phyloP scores from a whole-genome alignment of 1,140 invertebrate genomes.

The Drosophila quadrilineata region DNA sequence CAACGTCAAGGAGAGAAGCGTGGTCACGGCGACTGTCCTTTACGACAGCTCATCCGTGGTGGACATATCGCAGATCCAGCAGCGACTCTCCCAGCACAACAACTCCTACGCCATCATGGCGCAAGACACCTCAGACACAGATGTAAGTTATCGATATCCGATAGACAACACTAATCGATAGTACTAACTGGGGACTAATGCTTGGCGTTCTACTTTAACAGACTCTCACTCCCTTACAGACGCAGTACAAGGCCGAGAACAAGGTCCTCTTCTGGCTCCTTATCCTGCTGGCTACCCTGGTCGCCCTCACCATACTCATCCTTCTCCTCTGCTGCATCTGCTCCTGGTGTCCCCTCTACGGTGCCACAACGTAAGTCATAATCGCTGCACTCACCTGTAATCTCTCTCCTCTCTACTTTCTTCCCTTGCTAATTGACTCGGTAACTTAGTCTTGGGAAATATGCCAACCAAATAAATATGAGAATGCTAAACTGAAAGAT shows the following conservation, averaged over 20 bases:
- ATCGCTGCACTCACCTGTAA: not conserved
- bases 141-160: constrained; percentile 52
- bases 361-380: constrained; percentile 85
- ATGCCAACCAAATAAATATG: constrained; percentile 7
- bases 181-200: not conserved
- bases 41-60: constrained; percentile 86
- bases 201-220: constrained; percentile 38
- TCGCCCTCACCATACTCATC: constrained; percentile 87
- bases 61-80: constrained; percentile 86
- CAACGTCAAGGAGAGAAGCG: constrained; percentile 84
- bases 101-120: constrained; percentile 80
- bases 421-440: constrained; percentile 36
- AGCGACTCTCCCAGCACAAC: constrained; percentile 83
- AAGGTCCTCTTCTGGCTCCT: constrained; percentile 88
- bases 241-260: constrained; percentile 87
- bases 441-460: constrained; percentile 36
- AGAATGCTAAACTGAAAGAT: constrained; percentile 21
- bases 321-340: constrained; percentile 91
- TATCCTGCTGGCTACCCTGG: constrained; percentile 87
- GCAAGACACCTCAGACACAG: constrained; percentile 53
- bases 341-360: constrained; percentile 90
- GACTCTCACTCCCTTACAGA: constrained; percentile 83
- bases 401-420: constrained; percentile 9
- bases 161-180: not conserved
- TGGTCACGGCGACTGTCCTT: constrained; percentile 88